phyloP scores from a whole-genome alignment of 2,888 invertebrate genomes.

The Diplolepis rosae region DNA sequence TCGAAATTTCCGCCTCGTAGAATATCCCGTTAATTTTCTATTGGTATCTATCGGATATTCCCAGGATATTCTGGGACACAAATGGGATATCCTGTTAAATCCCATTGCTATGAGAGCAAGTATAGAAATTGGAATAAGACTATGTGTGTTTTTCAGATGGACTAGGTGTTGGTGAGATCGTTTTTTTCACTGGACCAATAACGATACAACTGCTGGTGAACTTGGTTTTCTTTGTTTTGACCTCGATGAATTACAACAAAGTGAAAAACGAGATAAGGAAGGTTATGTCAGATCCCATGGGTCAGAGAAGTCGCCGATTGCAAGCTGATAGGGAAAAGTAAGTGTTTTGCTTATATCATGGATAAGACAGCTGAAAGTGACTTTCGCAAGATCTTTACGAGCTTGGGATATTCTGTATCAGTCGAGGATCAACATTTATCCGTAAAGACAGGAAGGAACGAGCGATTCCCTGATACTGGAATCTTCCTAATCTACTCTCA shows the following conservation, averaged over 20 bases:
- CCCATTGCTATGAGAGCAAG: neutral
- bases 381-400: conserved; percentile 27
- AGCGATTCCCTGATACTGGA: conserved; percentile 6
- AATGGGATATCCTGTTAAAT: too few relatives aligned
- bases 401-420: conserved; percentile 6
- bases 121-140: neutral
- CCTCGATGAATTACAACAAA: conserved; percentile 81
- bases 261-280: conserved; percentile 85
- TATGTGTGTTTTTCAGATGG: conserved; percentile 44
- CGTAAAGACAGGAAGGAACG: neutral
- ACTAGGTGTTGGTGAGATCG: conserved; percentile 62
- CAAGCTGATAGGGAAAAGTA: conserved; percentile 82
- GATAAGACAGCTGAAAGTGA: neutral
- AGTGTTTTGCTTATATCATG: conserved; percentile 54
- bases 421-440: neutral
- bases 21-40: too few relatives aligned
- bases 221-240: conserved; percentile 80
- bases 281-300: conserved; percentile 79
- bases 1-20: too few relatives aligned
- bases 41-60: too few relatives aligned
- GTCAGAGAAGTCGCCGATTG: conserved; percentile 78
- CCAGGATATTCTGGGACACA: too few relatives aligned
- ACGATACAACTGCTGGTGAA: conserved; percentile 80
- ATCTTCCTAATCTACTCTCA: conserved; percentile 34
- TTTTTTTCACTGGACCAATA: conserved; percentile 81